Evolutionary conservation across 2,888 invertebrate genomes (phyloP).

Genomic region (Coremacera marginata): DNA sequence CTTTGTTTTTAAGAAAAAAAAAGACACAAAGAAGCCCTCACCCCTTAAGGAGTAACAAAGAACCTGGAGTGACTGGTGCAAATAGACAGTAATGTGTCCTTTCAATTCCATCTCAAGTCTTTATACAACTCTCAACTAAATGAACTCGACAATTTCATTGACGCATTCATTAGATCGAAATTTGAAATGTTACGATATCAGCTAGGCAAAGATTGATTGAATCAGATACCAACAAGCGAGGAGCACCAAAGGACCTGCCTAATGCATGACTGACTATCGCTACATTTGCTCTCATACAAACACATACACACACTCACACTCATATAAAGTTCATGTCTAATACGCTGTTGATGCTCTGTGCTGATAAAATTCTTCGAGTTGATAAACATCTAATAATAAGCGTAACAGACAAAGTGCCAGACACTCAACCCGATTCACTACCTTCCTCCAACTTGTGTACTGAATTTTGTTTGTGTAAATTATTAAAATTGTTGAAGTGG

Average conservation of each 20-base stretch:
- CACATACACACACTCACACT: background rate
- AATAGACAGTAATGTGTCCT: background rate
- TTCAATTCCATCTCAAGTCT: background rate
- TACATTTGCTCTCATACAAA: background rate
- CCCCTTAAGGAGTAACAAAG: too few species aligned
- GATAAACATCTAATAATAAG: conserved; percentile 26
- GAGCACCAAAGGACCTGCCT: background rate
- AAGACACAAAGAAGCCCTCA: too few species aligned
- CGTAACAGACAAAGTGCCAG: conserved; percentile 28
- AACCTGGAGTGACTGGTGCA: background rate
- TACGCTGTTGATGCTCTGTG: conserved; percentile 21
- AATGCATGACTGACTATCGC: conserved; percentile 13
- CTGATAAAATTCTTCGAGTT: background rate
- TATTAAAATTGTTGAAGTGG: conserved; percentile 34
- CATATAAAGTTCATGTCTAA: conserved; percentile 16
- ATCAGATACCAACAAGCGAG: conserved; percentile 20
- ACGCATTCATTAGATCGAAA: conserved; percentile 39
- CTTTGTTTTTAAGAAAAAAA: too few species aligned
- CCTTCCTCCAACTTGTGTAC: background rate
- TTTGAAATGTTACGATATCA: conserved; percentile 39
- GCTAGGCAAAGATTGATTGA: conserved; percentile 34
- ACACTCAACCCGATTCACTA: background rate
- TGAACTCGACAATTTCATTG: conserved; percentile 39
- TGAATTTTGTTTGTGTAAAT: conserved; percentile 4
- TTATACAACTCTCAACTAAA: conserved; percentile 17